Base-by-base conservation (phyloP, 2,113 vertebrate species). In the Brienomyrus longianalis region DNA sequence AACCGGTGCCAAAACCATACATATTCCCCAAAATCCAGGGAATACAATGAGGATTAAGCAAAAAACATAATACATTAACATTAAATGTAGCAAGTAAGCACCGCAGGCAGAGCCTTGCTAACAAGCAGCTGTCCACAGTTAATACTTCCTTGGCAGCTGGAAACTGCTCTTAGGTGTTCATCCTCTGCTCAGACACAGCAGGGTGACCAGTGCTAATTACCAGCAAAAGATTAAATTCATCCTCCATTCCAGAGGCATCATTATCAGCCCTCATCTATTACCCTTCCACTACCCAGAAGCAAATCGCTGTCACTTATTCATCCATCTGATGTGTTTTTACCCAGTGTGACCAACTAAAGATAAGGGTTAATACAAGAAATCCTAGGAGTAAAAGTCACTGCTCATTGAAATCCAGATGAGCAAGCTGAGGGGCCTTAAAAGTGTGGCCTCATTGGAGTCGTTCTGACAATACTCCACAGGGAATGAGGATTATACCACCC, bases 71-170 rank as follows among this genome's bases (percentile, higher is more conserved):
- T 80, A n/a, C 66, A 19, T 50, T 47, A 11, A 31, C n/a, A 70
- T 74, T 74, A 88, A 74, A 39, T 50, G 21, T 15, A 35, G 66
- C 27, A 52, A 48, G 88, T 52, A 66, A 88, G 7, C 23, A 48
- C 87, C 45, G 13, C 27, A 47, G 45, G 87, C 27, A 88, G 83
- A 50, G 19, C 3, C 45, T 5, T 88, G 88, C 62, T 27, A 88
- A 77, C 54, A 88, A 47, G 35, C 45, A 88, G 47, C 27, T 50
- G 66, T 51, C 88, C 62, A 50, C 10, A 27, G 45, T 50, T 47
- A 51, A 88, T 15, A 74, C 45, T 31, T 88, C 62, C 87, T 74
- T 27, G 62, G 31, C 87, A 74, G 87, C 87, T 88, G 87, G 59
- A 39, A n/a, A 43, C 43, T 70, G 87, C n/a, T 27, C 45, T 21